Evolutionary conservation across 2,797 vertebrate species (phyloP), one percentile per base, ranked within the genome.

Genomic region (Glyptemys insculpta): DNA sequence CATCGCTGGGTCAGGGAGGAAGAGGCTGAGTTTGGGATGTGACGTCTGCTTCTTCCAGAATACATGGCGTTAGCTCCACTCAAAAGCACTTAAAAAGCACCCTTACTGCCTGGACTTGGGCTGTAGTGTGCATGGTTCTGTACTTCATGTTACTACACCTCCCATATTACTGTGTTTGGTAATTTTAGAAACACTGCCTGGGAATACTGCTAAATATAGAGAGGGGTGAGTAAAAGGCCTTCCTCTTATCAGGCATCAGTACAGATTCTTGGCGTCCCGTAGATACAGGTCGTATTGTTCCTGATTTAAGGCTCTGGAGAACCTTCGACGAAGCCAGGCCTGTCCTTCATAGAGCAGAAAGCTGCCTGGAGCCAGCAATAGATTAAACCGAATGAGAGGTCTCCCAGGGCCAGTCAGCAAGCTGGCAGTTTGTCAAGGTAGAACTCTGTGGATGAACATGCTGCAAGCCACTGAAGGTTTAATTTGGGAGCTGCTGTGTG

Each of bases 131-230:
- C 85, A 89, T 89, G 84, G 82, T 88, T 94, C 93, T 95, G 86
- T 94, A 84, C 85, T 62, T 79, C 54, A 74, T 96, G 93, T 95
- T 95, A 89, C 94, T 94, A 93, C 49, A 87, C 92, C 95, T 85
- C 92, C 85, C 83, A 84, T 95, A 93, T 93, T 92, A 82, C 88
- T 91, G 94, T 88, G 94, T 87, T 85, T 86, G 91, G 52, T 95
- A 97, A 96, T 97, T 97, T 97, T 97, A 97, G 96, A 93, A 97
- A 92, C 85, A 85, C 89, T 92, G 92, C 83, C 79, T 95, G 86
- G 79, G 89, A 96, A 96, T 97, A 90, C 89, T 62, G 82, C 90
- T 97, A 96, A 94, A 97, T 95, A 95, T 89, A 97, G 92, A 95
- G n/a, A 91, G 57, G 85, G 83, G 78, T 62, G 16, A 94, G 79